Evolutionary conservation across 2,888 invertebrate species (phyloP), one percentile per base, ranked within the genome.

Genomic region (Pyrochroa serraticornis): DNA sequence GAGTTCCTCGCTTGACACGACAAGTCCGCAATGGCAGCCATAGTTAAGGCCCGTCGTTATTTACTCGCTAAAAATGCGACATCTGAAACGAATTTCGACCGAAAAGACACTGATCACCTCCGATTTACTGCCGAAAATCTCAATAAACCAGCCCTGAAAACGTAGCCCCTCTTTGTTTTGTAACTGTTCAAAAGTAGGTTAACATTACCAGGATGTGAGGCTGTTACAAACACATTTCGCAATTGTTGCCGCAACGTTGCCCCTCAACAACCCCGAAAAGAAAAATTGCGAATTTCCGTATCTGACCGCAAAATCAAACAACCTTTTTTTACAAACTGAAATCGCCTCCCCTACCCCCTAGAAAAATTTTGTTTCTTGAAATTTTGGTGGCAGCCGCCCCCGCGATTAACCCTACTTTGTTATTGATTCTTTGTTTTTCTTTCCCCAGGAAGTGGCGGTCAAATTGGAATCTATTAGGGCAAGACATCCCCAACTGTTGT

Each of bases 381-480:
- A 22, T 22, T 22, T 22, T 22, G 22, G 22, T 22, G 22, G 22
- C 22, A 22, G 5, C 22, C 22, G 22, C 22, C 22, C 22, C 22
- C 22, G 22, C 22, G 22, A 22, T 22, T 45, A 45, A 37, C 9
- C 32, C 12, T 7, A 39, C 35, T 12, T 34, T 22, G 31, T 30
- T 57, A 39, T 61, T 56, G 42, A 48, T 22, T 22, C 53, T 61
- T 66, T 47, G 65, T 58, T 69, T 70, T 58, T 22, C 22, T 66
- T 64, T 70, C 79, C 77, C 46, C 81, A 97, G 90, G 98, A 99
- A 86, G 98, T 99, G 72, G 99, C 99, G 72, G 95, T 99, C 68
- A 99, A 99, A 84, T 86, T 99, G 81, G 99, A 99, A 86, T 93
- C 92, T 75, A 86, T 93, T 71, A 92, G 94, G 80, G 97, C 98